Conservation (phyloP, 2,797 vertebrate species). For the Lagorchestes hirsutus region DNA sequence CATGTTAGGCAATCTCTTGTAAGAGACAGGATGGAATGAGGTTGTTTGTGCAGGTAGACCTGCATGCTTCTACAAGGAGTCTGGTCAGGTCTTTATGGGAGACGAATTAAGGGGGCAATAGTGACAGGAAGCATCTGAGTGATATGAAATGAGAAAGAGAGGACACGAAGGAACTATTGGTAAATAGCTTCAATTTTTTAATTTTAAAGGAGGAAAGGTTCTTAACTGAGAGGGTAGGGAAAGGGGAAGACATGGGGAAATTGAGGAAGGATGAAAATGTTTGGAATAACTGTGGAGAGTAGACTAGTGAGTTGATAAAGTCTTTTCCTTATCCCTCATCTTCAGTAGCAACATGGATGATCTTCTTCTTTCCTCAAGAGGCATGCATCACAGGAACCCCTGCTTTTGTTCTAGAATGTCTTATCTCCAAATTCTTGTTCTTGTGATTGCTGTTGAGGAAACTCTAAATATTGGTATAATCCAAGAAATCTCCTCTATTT, state of each 20-base stretch:
- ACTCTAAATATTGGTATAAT: too few relatives aligned
- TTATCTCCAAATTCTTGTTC: neutral
- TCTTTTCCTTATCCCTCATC: neutral
- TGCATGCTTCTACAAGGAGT: neutral
- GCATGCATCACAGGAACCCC: neutral
- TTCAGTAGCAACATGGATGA: neutral
- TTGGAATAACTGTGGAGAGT: neutral
- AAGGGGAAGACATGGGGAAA: neutral
- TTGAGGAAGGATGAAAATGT: neutral
- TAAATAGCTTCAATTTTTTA: neutral
- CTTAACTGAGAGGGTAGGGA: neutral
- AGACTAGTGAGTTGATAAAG: neutral
- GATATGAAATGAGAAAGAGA: neutral
- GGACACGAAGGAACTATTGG: neutral
- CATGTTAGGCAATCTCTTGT: neutral
- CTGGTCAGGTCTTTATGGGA: neutral
- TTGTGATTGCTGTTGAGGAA: neutral
- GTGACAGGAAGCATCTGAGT: neutral
- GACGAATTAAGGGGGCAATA: neutral
- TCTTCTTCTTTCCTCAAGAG: neutral
- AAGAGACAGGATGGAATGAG: neutral
- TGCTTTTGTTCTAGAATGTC: neutral
- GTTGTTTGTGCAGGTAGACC: neutral
- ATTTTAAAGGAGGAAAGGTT: neutral
- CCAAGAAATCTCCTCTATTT: too few relatives aligned